Conservation (phyloP, 2,113 vertebrate genomes). For the Bothrops jararaca region DNA sequence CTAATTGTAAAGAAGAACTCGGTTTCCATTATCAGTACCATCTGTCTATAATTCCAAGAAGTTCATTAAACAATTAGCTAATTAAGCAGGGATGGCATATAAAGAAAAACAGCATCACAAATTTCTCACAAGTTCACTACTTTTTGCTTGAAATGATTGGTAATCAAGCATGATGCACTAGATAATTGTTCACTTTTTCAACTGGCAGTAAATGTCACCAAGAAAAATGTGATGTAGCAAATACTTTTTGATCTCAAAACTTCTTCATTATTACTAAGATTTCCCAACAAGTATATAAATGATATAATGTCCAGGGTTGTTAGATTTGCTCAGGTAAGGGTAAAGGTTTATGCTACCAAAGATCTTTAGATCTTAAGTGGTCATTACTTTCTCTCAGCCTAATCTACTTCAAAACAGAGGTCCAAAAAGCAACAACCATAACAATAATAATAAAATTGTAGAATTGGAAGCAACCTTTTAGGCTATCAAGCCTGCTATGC, state of each 20-base stretch:
- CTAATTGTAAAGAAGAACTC: constrained; percentile 25
- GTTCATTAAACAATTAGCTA: neutral
- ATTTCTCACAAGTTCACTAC: neutral
- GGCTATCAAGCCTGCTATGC: neutral
- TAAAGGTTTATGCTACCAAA: neutral
- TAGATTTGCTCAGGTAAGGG: neutral
- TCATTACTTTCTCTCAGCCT: neutral
- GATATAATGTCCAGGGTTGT: neutral
- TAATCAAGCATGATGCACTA: neutral
- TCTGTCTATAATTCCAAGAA: neutral
- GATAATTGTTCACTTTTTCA: neutral
- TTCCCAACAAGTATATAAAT: neutral
- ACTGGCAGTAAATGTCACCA: neutral
- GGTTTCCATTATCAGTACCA: constrained; percentile 8
- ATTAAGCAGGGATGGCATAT: neutral
- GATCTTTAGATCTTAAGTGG: neutral
- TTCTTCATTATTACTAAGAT: constrained; percentile 7
- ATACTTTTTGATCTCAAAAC: neutral
- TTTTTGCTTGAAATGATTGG: constrained; percentile 6
- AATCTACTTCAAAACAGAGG: neutral
- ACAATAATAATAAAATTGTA: neutral
- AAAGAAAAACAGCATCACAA: neutral
- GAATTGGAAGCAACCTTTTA: neutral
- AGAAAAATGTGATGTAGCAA: neutral
- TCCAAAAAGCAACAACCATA: neutral